Percentiles rank a stretch among this genome's conserved stretches.
Conservation (phyloP, 2,888 invertebrate species). For the Furcula furcula region DNA sequence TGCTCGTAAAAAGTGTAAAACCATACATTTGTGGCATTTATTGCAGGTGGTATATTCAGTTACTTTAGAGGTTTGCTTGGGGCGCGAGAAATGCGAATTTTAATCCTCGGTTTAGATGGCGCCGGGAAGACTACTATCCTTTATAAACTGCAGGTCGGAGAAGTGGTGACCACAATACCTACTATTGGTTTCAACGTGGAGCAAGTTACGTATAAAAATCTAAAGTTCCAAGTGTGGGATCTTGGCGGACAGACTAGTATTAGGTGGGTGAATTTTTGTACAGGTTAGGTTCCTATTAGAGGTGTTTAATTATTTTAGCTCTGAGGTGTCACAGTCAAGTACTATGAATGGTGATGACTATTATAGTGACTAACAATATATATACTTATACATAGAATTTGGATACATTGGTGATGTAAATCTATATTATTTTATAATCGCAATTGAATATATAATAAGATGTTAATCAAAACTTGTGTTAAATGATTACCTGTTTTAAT, state of each 20-base stretch:
- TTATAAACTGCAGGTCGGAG: constrained; percentile 98
- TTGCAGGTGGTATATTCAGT: constrained; percentile 96
- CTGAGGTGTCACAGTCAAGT: too few species aligned
- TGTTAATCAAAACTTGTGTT: too few species aligned
- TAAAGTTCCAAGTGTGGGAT: constrained; percentile 99
- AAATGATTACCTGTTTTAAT: too few species aligned
- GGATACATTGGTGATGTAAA: too few species aligned
- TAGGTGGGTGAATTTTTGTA: constrained; percentile 82
- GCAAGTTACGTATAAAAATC: constrained; percentile 99
- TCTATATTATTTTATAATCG: too few species aligned
- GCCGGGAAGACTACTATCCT: constrained; percentile 99
- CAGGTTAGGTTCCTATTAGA: constrained; percentile 29
- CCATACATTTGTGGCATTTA: constrained; percentile 12
- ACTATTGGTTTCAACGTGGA: constrained; percentile 99
- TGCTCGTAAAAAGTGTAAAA: constrained; percentile 3
- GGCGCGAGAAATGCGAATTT: constrained; percentile 98
- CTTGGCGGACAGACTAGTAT: constrained; percentile 99
- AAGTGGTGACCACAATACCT: constrained; percentile 98
- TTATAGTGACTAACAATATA: too few species aligned
- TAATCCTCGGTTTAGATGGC: constrained; percentile 98
- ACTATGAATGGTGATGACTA: too few species aligned
- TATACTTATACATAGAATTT: too few species aligned
- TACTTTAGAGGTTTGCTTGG: constrained; percentile 98
- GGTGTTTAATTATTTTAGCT: too few species aligned
- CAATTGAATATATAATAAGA: too few species aligned